Conservation (phyloP, 2,888 invertebrate species). For the Chironomus riparius region DNA sequence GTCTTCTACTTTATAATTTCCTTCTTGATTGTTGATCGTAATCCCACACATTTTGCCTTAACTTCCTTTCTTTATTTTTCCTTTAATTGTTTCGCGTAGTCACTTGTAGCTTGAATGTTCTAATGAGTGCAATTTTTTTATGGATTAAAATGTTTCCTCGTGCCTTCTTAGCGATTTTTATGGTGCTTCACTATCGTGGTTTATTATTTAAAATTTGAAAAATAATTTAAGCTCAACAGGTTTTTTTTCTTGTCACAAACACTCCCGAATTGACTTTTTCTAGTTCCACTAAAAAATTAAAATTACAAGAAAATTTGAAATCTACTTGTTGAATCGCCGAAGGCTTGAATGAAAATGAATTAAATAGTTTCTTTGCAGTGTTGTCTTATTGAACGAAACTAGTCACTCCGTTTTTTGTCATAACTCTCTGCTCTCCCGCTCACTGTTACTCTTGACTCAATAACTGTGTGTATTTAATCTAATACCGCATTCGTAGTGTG, state of each 20-base stretch:
- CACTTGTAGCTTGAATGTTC: not conserved
- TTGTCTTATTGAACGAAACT: conserved; percentile 21
- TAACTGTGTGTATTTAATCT: not conserved
- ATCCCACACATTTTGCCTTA: conserved; percentile 19
- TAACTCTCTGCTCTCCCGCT: not conserved
- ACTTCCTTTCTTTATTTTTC: not conserved
- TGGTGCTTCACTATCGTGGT: not conserved
- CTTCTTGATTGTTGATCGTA: conserved; percentile 1
- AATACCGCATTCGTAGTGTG: not conserved
- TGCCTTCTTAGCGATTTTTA: not conserved
- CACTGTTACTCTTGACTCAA: not conserved
- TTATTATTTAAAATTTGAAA: not conserved
- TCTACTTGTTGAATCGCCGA: not conserved
- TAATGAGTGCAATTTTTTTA: too few species aligned
- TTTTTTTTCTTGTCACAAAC: not conserved
- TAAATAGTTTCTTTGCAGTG: conserved; percentile 11
- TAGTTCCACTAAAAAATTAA: not conserved
- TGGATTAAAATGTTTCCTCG: not conserved
- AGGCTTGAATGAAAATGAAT: conserved; percentile 23
- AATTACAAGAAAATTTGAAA: not conserved
- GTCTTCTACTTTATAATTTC: conserved; percentile 9
- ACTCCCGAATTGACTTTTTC: not conserved
- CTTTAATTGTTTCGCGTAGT: not conserved
- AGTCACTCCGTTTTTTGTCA: not conserved
- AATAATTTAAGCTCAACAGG: not conserved